Evolutionary conservation across 2,888 invertebrate species (phyloP), one percentile per base, ranked within the genome.

Genomic region (Rhagonycha fulva): DNA sequence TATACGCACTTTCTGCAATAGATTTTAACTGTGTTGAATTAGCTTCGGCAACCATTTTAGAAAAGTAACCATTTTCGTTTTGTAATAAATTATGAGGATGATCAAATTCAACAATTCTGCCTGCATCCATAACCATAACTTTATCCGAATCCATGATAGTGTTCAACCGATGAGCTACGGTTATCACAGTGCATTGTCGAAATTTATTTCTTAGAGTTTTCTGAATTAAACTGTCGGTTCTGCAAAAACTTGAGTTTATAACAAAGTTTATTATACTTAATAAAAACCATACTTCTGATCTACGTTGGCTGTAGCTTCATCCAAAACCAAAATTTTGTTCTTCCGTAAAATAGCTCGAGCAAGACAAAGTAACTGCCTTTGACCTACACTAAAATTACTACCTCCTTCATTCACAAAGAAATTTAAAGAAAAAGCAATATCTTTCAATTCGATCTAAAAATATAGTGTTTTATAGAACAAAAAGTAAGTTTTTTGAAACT

Each of bases 81-180:
- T 87, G 89, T 60, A 94, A 89, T 72, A 94, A 87, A 75, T 90
- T 88, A 85, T 93, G 89, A 0, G 95, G 94, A 82, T 92, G 91
- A 85, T 93, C 94, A 82, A 92, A 94, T 87, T 95, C 94, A 2
- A 92, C 92, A 71, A 95, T 91, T n/a, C 88, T 87, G 0, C 97
- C 97, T 9, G 92, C 91, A 84, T 96, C 95, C 92, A 97, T 93
- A 2, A 97, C 96, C 84, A 97, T 90, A 19, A 97, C 94, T 76
- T 93, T 91, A 88, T 96, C 95, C 0, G 95, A 96, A 87, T 98
- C 97, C 93, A 97, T 97, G 78, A 98, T 94, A 0, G 97, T 97
- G 86, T 97, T 93, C 28, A 98, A 90, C 30, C 97, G 91, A 88
- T 97, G 97, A 5, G 97, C 97, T 62, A 97, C 95, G 0, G 96